These are phyloP conservation scores for Sclerodermus sp. DNA, from an alignment of 2,888 invertebrate species.

Conservation along the genomic window DNA sequence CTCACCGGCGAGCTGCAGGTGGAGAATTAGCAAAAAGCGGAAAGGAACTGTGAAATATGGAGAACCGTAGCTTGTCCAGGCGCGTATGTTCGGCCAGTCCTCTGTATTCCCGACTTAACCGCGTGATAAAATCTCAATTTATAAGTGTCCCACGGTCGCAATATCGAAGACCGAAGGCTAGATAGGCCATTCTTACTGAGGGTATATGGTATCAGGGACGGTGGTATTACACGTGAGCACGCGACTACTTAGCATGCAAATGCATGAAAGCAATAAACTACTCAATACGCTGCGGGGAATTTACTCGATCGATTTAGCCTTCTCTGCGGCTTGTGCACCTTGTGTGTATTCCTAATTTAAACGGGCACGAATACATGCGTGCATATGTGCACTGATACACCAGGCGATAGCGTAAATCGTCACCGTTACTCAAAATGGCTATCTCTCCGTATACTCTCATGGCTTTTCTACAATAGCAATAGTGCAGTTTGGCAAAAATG, in stretches of 20 bases:
- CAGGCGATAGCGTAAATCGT: conserved; percentile 19
- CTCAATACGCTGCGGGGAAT: conserved; percentile 57
- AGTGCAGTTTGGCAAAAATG: no score
- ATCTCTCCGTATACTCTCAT: not conserved
- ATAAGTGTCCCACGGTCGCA: conserved; percentile 56
- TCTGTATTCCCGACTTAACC: conserved; percentile 36
- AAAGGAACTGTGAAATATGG: conserved; percentile 29
- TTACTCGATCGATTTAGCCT: conserved; percentile 53
- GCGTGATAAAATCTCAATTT: conserved; percentile 57
- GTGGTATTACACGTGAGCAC: conserved; percentile 57
- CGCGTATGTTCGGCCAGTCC: conserved; percentile 27
- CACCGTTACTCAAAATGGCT: conserved; percentile 1
- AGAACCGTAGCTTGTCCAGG: conserved; percentile 21
- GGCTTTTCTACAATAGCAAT: no score
- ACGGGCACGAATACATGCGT: conserved; percentile 21
- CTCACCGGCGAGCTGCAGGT: no score
- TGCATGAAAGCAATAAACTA: conserved; percentile 59
- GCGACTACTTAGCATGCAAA: conserved; percentile 59
- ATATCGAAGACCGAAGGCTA: conserved; percentile 57
- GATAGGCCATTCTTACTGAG: conserved; percentile 49
- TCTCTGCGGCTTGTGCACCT: conserved; percentile 7
- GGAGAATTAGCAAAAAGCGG: conserved; percentile 6
- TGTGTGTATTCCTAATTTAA: conserved; percentile 47
- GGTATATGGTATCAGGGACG: conserved; percentile 52
- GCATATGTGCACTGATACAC: conserved; percentile 14